Base-by-base conservation (phyloP, 2,113 vertebrate genomes). In the Seriola rivoliana region DNA sequence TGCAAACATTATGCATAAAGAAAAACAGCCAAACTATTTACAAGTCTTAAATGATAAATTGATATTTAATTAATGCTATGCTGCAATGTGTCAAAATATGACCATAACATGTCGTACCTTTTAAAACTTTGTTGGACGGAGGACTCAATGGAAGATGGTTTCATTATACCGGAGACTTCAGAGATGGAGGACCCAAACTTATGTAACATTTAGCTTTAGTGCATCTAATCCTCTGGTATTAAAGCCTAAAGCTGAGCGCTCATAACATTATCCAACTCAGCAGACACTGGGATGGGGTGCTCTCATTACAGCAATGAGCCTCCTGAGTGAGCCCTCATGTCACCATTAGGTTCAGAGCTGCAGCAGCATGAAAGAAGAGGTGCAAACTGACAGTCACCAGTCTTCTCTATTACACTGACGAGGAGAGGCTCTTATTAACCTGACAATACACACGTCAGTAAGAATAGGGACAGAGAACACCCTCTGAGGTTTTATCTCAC, bases 391-490 rank as follows among this genome's bases (percentile, higher is more conserved):
- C 85, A 80, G 78, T 79, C 88, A 72, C 36, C 85, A 68, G 81
- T 77, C 84, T 77, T 93, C 94, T 94, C 92, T 50, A 78, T 94
- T 93, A 89, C 93, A 88, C 88, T 48, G 75, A 87, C 50, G 80
- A 68, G 50, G 75, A 79, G 81, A 88, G 54, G 82, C 89, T 89
- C 76, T 75, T 84, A 81, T 88, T 84, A 84, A 88, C 69, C 74
- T 10, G n/a, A 92, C 89, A 91, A 92, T 86, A 85, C 83, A 50
- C 69, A 36, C 40, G 73, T 87, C 80, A 82, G 78, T 75, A 55
- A 86, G 84, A 73, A 66, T n/a, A 75, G 87, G 68, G 71, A 81
- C 71, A 50, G 75, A 89, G 81, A 73, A 81, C 90, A 89, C 88
- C 89, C 88, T 69, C 76, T 46, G 87, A 89, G 88, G 83, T 88